Conservation (phyloP, 2,797 vertebrate species). For the Scleropages formosus region DNA sequence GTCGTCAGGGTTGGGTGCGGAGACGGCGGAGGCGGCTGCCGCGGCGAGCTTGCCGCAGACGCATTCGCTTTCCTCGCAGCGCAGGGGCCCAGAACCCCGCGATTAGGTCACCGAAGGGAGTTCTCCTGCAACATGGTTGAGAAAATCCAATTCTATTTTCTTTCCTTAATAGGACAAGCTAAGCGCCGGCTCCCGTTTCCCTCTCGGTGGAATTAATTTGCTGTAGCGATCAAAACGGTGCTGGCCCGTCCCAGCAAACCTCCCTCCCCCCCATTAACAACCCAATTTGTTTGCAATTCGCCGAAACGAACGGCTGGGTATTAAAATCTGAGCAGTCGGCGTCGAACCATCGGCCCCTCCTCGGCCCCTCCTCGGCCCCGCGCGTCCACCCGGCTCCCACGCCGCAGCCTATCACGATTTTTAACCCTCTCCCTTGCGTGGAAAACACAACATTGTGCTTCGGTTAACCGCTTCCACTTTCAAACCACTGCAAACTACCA, state of each 20-base stretch:
- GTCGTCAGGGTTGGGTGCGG: constrained; percentile 4
- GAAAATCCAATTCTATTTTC: constrained; percentile 13
- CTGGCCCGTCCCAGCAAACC: background rate
- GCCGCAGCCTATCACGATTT: too few species aligned
- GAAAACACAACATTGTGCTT: background rate
- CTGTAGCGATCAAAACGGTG: too few species aligned
- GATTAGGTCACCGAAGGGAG: constrained; percentile 16
- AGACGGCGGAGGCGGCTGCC: background rate
- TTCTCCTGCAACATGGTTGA: background rate
- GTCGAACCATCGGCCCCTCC: too few species aligned
- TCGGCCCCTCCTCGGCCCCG: too few species aligned
- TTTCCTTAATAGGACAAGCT: background rate
- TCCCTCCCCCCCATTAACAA: constrained; percentile 14
- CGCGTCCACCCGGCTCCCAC: too few species aligned
- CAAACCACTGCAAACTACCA: too few species aligned
- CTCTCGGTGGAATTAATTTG: constrained; percentile 24
- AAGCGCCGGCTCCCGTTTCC: background rate
- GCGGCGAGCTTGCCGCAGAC: background rate
- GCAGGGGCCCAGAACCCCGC: background rate
- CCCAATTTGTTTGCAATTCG: constrained; percentile 1
- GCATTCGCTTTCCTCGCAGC: background rate
- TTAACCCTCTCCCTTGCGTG: too few species aligned
- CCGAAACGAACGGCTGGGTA: background rate
- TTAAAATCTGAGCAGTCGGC: background rate
- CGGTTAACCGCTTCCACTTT: too few species aligned